Evolutionary conservation across 2,888 invertebrate species (phyloP).

Genomic region (Tupiocoris notatus): DNA sequence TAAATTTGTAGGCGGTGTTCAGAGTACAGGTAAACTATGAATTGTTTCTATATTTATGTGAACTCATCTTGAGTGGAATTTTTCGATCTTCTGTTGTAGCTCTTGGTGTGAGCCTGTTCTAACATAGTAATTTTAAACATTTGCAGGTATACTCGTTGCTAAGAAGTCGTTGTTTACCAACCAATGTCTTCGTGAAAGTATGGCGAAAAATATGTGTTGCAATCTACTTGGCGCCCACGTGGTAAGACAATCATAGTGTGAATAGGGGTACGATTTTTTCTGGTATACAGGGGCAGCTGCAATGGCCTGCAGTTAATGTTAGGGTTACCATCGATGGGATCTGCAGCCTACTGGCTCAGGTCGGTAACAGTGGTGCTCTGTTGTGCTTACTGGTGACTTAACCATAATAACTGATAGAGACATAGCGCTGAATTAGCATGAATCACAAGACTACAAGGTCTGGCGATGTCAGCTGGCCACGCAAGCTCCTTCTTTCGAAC

Average conservation of each 20-base stretch:
- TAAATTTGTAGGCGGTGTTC: slow-evolving; percentile 87
- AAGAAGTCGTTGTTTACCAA: slow-evolving; percentile 61
- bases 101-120: neutral
- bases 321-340: too few relatives aligned
- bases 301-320: too few relatives aligned
- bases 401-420: too few relatives aligned
- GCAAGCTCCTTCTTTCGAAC: too few relatives aligned
- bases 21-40: slow-evolving; percentile 66
- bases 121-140: neutral
- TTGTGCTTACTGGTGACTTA: too few relatives aligned
- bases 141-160: slow-evolving; percentile 63
- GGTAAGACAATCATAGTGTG: slow-evolving; percentile 53
- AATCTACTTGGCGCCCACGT: slow-evolving; percentile 56
- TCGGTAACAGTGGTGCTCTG: too few relatives aligned
- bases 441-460: too few relatives aligned
- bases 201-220: slow-evolving; percentile 62
- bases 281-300: too few relatives aligned
- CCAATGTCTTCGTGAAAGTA: slow-evolving; percentile 56
- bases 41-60: neutral
- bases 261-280: too few relatives aligned
- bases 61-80: neutral
- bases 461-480: too few relatives aligned
- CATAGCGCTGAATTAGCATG: too few relatives aligned
- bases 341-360: too few relatives aligned
- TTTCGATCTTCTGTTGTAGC: neutral